phyloP scores from a whole-genome alignment of 2,888 invertebrate species.

The Octonoba sinensis region DNA sequence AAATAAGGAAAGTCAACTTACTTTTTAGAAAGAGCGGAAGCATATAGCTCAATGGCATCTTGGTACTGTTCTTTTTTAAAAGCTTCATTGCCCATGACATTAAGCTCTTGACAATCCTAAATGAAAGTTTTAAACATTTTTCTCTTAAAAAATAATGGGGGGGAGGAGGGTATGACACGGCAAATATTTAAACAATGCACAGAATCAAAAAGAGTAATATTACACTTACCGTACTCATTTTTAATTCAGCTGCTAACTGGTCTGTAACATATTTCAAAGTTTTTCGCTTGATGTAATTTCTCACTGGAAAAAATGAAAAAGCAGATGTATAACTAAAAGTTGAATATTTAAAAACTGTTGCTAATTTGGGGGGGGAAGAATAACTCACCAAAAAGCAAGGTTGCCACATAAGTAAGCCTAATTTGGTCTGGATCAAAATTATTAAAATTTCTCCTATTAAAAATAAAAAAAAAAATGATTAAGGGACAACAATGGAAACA shows the following conservation, averaged over 20 bases:
- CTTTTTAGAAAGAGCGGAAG: slow-evolving; percentile 26
- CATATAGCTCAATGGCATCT: slow-evolving; percentile 27
- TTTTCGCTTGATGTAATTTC: too few species aligned
- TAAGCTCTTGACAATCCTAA: not conserved
- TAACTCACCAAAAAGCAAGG: slow-evolving; percentile 36
- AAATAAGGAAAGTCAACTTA: slow-evolving; percentile 5
- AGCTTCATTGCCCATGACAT: slow-evolving; percentile 2
- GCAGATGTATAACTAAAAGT: not conserved
- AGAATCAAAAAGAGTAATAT: not conserved
- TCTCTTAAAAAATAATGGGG: not conserved
- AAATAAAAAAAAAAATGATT: not conserved
- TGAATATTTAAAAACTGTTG: not conserved
- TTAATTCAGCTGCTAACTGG: too few species aligned
- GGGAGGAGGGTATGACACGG: not conserved
- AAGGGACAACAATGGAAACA: too few species aligned
- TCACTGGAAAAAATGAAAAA: not conserved
- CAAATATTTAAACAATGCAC: not conserved
- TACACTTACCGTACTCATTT: too few species aligned
- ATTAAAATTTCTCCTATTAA: slow-evolving; percentile 33
- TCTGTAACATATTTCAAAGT: too few species aligned
- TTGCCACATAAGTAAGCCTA: slow-evolving; percentile 15
- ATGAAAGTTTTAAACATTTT: not conserved
- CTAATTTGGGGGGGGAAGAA: not conserved
- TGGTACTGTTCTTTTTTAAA: slow-evolving; percentile 2
- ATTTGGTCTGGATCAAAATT: slow-evolving; percentile 1